Percentiles rank a stretch among this genome's conserved stretches.
Conservation (phyloP, 2,797 vertebrate species). For the Falco peregrinus region DNA sequence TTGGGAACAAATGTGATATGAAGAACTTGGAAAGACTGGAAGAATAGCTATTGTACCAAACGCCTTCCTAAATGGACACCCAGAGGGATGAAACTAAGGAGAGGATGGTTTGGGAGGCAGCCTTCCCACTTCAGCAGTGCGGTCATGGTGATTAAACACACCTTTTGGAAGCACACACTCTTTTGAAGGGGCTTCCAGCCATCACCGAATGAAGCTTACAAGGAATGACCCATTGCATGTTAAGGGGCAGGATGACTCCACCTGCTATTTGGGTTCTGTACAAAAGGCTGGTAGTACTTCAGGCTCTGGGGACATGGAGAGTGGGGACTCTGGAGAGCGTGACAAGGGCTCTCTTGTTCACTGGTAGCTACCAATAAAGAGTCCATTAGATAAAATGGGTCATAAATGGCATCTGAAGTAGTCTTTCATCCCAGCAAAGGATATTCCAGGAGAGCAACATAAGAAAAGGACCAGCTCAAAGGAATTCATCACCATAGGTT, state of each 20-base stretch:
- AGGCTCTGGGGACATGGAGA: neutral
- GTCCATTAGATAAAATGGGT: neutral
- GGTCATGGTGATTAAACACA: neutral
- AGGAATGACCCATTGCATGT: fast-evolving
- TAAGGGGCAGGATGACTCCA: neutral
- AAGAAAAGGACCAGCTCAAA: neutral
- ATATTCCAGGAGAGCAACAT: neutral
- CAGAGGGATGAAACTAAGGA: neutral
- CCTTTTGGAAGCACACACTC: neutral
- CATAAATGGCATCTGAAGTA: neutral
- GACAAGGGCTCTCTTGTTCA: neutral
- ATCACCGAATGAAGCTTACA: neutral
- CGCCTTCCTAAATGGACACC: neutral
- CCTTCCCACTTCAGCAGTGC: neutral
- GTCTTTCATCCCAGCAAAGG: neutral
- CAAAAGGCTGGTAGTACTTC: neutral
- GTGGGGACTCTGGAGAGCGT: neutral
- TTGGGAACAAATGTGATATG: neutral
- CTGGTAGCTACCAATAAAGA: neutral
- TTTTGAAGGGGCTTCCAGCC: neutral
- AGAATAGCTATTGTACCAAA: neutral
- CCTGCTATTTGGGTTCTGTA: neutral
- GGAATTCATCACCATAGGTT: neutral
- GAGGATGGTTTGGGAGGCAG: neutral
- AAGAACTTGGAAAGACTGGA: slow-evolving; percentile 1